Evolutionary conservation across 2,113 vertebrate genomes (phyloP), one percentile per base, ranked within the genome.

Genomic region (Pachyramphus minor): DNA sequence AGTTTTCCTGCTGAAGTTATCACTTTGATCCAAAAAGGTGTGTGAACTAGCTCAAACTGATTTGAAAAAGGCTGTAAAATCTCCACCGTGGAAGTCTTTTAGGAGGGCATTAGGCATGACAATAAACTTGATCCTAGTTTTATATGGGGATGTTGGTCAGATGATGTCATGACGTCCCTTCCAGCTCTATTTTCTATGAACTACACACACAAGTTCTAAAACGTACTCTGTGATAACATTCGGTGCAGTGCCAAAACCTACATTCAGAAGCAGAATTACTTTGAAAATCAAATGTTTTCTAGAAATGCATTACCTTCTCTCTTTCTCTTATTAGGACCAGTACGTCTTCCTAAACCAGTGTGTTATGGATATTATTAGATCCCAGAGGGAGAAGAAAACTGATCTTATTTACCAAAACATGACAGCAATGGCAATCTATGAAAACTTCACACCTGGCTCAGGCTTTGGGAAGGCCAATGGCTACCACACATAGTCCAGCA

Each of bases 261-360:
- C 47, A 16, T 71, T 47, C 14, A 75, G 41, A 64, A 72, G 39
- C 33, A 84, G 56, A 63, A 78, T 67, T 77, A 20, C 21, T 95
- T 88, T 27, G 22, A 42, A 74, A 81, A 59, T 63, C 17, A 27
- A 9, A 3, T 53, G 6, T 76, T 66, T 67, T 66, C 53, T 80
- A 59, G 44, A 88, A 86, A 64, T 45, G 2, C 23, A 33, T 58
- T 89, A 30, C 25, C 9, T 12, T 84, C 28, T 94, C 66, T 75
- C 44, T 73, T 71, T 92, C 64, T 93, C 75, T 87, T 71, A 28
- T 76, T 97, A 99, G 99, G 99, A 99, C 90, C 99, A 99, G 95
- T 99, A 99, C 6, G 97, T 99, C 89, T 99, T 99, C 98, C 96
- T 99, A 95, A 99, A 99, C 95, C 98, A 99, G 95, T 99, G 99